These are phyloP conservation scores for Palloptera scutellata DNA, from an alignment of 2,888 invertebrate genomes.

Conservation along the genomic window DNA sequence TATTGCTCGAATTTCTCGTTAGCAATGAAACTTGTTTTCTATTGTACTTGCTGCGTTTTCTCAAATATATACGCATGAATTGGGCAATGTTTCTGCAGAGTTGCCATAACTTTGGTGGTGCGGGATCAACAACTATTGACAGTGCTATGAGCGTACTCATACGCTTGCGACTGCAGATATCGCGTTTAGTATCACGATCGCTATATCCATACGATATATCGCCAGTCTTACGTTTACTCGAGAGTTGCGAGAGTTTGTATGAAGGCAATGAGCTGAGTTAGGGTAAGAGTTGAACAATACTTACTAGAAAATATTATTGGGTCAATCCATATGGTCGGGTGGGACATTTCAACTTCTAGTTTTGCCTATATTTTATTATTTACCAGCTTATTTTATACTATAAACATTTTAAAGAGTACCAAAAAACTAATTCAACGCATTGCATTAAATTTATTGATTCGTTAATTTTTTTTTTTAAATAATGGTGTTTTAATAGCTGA, in stretches of 20 bases:
- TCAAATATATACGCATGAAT: constrained; percentile 84
- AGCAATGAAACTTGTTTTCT: constrained; percentile 92
- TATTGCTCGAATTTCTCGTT: constrained; percentile 83
- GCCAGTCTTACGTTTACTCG: constrained; percentile 82
- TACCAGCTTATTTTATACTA: too few species aligned
- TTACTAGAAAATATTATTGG: too few species aligned
- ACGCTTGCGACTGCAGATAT: constrained; percentile 80
- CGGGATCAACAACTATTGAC: constrained; percentile 70
- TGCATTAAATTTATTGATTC: too few species aligned
- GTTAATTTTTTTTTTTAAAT: too few species aligned
- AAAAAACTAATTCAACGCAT: too few species aligned
- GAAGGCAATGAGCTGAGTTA: constrained; percentile 83
- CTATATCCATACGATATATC: constrained; percentile 91
- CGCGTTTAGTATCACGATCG: constrained; percentile 81
- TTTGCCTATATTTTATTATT: too few species aligned
- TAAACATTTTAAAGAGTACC: too few species aligned
- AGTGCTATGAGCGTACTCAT: constrained; percentile 86
- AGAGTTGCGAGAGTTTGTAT: constrained; percentile 84
- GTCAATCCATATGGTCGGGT: too few species aligned
- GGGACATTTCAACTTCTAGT: too few species aligned
- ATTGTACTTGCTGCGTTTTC: constrained; percentile 81
- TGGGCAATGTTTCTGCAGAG: constrained; percentile 84
- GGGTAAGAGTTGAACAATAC: not conserved
- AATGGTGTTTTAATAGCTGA: too few species aligned
- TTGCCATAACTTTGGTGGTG: constrained; percentile 70